These are phyloP conservation scores for Mimas tiliae DNA, from an alignment of 2,888 invertebrate species.

Conservation along the genomic window DNA sequence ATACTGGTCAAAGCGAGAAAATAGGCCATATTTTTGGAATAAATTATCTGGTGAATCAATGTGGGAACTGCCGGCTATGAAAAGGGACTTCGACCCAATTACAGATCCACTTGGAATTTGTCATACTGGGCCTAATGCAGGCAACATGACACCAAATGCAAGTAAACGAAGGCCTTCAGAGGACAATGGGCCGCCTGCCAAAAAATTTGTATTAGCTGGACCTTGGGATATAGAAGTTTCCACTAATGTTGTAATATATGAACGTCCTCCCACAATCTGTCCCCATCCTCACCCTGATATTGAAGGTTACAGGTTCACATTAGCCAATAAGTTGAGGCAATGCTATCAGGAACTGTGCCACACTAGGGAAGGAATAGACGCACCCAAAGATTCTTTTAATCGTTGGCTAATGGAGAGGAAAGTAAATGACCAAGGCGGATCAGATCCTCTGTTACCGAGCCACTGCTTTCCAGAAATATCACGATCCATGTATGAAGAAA, in stretches of 20 bases:
- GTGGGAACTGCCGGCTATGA: constrained; percentile 96
- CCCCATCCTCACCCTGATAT: constrained; percentile 98
- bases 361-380: constrained; percentile 96
- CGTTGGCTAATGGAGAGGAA: constrained; percentile 98
- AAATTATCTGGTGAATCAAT: constrained; percentile 97
- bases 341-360: constrained; percentile 98
- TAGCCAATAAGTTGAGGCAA: constrained; percentile 93
- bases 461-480: constrained; percentile 97
- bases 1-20: constrained; percentile 98
- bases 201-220: constrained; percentile 94
- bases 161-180: constrained; percentile 92
- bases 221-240: constrained; percentile 98
- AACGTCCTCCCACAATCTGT: constrained; percentile 92
- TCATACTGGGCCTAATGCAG: constrained; percentile 73
- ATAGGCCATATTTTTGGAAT: constrained; percentile 98
- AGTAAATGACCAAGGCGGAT: constrained; percentile 93
- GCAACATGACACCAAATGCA: constrained; percentile 82
- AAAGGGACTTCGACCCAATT: constrained; percentile 94
- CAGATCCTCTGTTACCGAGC: constrained; percentile 96
- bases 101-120: constrained; percentile 96
- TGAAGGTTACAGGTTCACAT: constrained; percentile 93
- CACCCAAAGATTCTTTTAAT: constrained; percentile 98
- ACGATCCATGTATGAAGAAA: constrained; percentile 97
- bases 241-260: constrained; percentile 95
- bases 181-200: constrained; percentile 91